A percentile compares a stretch with the other conserved stretches of the same genome.
phyloP scores from a whole-genome alignment of 2,113 vertebrate genomes.

The Aptenodytes forsteri region DNA sequence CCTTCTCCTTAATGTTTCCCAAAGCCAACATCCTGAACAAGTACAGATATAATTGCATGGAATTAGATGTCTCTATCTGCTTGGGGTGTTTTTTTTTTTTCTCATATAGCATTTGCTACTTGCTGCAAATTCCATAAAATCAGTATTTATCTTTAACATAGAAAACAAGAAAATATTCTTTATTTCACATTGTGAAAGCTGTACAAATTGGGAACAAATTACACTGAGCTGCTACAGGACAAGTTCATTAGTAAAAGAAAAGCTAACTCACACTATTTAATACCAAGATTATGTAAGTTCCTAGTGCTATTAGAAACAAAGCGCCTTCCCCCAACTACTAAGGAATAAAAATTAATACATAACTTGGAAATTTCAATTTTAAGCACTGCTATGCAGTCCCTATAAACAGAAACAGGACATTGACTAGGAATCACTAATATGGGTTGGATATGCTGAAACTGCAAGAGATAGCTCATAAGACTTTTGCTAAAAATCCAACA shows the following conservation, averaged over 20 bases:
- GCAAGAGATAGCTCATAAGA: neutral
- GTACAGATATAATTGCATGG: neutral
- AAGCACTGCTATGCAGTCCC: neutral
- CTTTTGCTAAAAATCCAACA: neutral
- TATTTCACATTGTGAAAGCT: neutral
- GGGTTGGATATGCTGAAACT: neutral
- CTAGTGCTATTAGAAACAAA: neutral
- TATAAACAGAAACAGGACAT: neutral
- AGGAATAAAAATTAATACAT: neutral
- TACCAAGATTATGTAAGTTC: neutral
- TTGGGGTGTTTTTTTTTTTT: neutral
- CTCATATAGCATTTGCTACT: neutral
- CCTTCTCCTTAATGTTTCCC: neutral
- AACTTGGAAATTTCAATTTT: neutral
- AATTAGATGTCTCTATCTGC: neutral
- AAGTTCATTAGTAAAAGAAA: neutral
- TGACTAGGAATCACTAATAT: neutral
- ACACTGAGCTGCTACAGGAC: neutral
- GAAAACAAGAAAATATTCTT: neutral
- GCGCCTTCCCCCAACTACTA: neutral
- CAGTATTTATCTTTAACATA: neutral
- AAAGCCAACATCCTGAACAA: neutral
- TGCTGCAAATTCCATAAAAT: neutral
- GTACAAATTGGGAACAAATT: neutral
- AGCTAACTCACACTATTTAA: neutral